phyloP scores from a whole-genome alignment of 1,140 invertebrate species.

The Bombus fervidus region DNA sequence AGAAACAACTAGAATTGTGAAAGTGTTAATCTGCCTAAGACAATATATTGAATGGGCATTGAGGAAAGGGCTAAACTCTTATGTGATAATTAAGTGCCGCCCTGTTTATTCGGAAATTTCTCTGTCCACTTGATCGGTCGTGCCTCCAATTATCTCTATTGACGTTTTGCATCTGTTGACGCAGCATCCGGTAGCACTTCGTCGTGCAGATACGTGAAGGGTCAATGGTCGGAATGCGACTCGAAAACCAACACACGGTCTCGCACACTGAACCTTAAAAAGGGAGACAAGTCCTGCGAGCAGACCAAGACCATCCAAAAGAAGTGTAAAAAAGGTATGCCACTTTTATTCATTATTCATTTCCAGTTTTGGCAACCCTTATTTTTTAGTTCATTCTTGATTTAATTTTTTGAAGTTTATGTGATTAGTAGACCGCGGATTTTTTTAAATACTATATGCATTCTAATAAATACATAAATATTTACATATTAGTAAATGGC shows the following conservation, averaged over 20 bases:
- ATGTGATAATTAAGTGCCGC: background rate
- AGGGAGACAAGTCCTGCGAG: conserved; percentile 91
- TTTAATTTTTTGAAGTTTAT: background rate
- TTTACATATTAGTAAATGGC: too few relatives aligned
- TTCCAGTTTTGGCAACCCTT: background rate
- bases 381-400: background rate
- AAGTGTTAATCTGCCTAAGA: too few relatives aligned
- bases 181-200: conserved; percentile 76
- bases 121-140: conserved; percentile 50
- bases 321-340: conserved; percentile 93
- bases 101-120: conserved; percentile 25
- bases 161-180: conserved; percentile 67
- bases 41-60: background rate
- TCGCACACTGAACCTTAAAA: conserved; percentile 91
- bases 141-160: conserved; percentile 66
- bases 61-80: background rate
- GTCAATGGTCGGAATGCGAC: conserved; percentile 93
- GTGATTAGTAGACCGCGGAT: too few relatives aligned
- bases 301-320: conserved; percentile 93
- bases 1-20: too few relatives aligned
- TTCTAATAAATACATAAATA: too few relatives aligned
- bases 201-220: conserved; percentile 91
- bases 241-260: conserved; percentile 90
- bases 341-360: background rate
- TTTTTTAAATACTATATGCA: too few relatives aligned